phyloP scores from a whole-genome alignment of 2,113 vertebrate genomes.

The Camarhynchus parvulus region DNA sequence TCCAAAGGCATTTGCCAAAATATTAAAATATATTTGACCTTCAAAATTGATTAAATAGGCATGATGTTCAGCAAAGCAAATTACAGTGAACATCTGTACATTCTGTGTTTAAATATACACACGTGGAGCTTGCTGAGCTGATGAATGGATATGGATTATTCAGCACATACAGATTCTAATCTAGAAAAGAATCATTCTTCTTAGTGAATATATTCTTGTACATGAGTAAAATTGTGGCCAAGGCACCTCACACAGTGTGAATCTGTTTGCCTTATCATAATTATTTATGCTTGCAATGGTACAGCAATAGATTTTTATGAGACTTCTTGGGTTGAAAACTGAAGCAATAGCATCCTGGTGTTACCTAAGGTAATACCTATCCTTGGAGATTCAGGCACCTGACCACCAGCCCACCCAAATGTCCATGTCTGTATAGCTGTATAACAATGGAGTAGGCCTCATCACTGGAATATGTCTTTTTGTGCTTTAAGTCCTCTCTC shows the following conservation, averaged over 20 bases:
- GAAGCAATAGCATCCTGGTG: background rate
- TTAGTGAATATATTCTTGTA: background rate
- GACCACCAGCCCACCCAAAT: background rate
- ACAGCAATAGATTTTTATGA: background rate
- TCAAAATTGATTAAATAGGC: slow-evolving; percentile 37
- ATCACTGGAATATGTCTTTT: background rate
- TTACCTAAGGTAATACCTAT: background rate
- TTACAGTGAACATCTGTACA: slow-evolving; percentile 37
- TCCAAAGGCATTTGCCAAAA: slow-evolving; percentile 44
- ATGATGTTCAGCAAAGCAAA: slow-evolving; percentile 36
- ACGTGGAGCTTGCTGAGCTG: slow-evolving; percentile 17
- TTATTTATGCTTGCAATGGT: background rate
- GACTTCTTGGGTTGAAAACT: background rate
- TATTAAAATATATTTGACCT: slow-evolving; percentile 58
- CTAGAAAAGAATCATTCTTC: slow-evolving; percentile 36
- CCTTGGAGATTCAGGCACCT: background rate
- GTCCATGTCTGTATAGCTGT: accelerated
- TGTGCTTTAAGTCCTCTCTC: background rate
- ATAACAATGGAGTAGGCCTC: background rate
- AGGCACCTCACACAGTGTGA: background rate
- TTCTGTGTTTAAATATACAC: slow-evolving; percentile 26
- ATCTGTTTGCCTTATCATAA: background rate
- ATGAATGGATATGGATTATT: slow-evolving; percentile 14
- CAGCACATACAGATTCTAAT: slow-evolving; percentile 24
- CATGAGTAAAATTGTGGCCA: background rate